Evolutionary conservation across 2,797 vertebrate genomes (phyloP).

Genomic region (Gephyroberyx darwinii): DNA sequence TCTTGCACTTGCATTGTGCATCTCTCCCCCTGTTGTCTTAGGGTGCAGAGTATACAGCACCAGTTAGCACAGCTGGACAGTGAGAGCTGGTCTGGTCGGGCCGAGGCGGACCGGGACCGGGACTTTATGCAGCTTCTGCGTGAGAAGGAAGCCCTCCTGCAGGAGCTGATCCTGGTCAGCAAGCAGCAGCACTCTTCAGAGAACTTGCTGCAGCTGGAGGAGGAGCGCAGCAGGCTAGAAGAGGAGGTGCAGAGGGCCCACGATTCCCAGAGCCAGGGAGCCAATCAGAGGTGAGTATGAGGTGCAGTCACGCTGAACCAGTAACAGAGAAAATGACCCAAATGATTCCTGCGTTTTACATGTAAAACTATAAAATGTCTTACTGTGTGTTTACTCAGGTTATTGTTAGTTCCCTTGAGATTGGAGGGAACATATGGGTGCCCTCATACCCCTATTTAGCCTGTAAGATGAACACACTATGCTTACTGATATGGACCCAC

Average conservation of each 20-base stretch:
- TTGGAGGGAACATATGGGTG: constrained; percentile 35
- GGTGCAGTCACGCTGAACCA: not conserved
- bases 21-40: constrained; percentile 56
- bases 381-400: constrained; percentile 17
- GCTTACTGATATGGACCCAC: constrained; percentile 1
- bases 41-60: constrained; percentile 94
- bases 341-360: not conserved
- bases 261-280: constrained; percentile 88
- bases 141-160: constrained; percentile 96
- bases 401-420: constrained; percentile 12
- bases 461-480: not conserved
- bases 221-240: constrained; percentile 88
- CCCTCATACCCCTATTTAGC: constrained; percentile 26
- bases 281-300: constrained; percentile 89
- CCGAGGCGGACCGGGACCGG: constrained; percentile 93
- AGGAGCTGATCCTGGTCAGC: constrained; percentile 92
- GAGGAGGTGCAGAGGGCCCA: constrained; percentile 93
- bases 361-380: constrained; percentile 1
- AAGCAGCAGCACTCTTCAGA: constrained; percentile 88
- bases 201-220: constrained; percentile 87
- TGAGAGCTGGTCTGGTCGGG: constrained; percentile 95
- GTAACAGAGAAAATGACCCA: not conserved
- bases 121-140: constrained; percentile 96
- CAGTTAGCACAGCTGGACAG: constrained; percentile 93
- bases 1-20: no score